Conservation (phyloP, 2,797 vertebrate species). For the Sebastes jordani region DNA sequence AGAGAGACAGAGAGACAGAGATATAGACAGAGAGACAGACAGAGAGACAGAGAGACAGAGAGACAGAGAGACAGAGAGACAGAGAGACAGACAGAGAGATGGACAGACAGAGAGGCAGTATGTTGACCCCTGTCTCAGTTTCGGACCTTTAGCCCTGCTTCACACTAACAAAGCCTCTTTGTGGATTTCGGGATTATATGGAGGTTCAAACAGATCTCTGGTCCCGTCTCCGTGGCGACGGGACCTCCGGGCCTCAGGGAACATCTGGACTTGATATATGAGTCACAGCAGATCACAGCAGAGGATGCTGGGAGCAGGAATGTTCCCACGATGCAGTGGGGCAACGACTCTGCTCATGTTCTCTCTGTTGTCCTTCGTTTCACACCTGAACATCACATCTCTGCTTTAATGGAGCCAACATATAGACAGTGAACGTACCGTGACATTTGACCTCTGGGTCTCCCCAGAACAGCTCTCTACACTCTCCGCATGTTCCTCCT, state of each 20-base stretch:
- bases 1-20: not conserved
- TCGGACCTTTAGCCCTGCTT: not conserved
- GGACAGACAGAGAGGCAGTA: too few relatives aligned
- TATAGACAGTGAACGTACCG: conserved; percentile 77
- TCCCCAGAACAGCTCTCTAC: conserved; percentile 95
- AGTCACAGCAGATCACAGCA: not conserved
- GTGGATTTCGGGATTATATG: conserved; percentile 28
- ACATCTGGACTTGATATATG: conserved; percentile 73
- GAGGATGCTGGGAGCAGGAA: conserved; percentile 2
- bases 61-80: not conserved
- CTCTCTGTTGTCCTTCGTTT: too few relatives aligned
- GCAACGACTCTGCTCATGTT: not conserved
- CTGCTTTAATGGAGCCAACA: not conserved
- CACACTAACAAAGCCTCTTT: conserved; percentile 53
- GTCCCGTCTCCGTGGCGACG: conserved; percentile 15
- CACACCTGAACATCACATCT: too few relatives aligned
- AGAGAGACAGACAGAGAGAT: too few relatives aligned
- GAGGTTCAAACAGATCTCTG: conserved; percentile 51
- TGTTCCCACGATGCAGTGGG: conserved; percentile 41
- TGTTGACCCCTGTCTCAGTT: not conserved
- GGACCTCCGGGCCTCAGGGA: not conserved
- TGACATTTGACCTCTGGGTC: conserved; percentile 89
- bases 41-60: not conserved
- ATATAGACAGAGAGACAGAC: not conserved
- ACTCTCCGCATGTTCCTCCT: conserved; percentile 92